These are phyloP conservation scores for Limanda limanda DNA, from an alignment of 2,113 vertebrate species.

Conservation along the genomic window DNA sequence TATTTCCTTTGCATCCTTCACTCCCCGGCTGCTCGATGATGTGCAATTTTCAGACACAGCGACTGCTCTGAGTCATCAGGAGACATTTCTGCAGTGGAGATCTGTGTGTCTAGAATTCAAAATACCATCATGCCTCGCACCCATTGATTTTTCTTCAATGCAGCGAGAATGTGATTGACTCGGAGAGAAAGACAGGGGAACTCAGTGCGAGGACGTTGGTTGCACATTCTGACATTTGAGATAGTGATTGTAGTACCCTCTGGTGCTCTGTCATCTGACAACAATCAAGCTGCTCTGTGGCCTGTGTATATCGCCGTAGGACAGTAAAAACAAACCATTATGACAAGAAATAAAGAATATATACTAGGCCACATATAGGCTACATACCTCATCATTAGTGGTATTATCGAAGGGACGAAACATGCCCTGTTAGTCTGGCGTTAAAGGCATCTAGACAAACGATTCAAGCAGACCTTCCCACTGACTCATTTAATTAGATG, in stretches of 20 bases:
- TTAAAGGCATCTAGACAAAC: constrained; percentile 50
- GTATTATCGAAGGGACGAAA: constrained; percentile 35
- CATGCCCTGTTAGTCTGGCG: constrained; percentile 41
- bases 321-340: constrained; percentile 29
- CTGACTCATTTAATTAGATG: constrained; percentile 77
- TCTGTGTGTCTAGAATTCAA: constrained; percentile 66
- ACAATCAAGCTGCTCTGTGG: constrained; percentile 28
- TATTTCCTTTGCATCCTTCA: constrained; percentile 60
- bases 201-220: constrained; percentile 34
- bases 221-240: constrained; percentile 57
- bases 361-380: constrained; percentile 8
- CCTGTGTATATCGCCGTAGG: constrained; percentile 7
- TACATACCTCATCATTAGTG: constrained; percentile 39
- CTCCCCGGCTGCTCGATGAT: constrained; percentile 57
- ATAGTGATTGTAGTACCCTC: constrained; percentile 27
- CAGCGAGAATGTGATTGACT: constrained; percentile 63
- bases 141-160: constrained; percentile 71
- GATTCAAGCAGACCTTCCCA: constrained; percentile 56
- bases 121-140: constrained; percentile 53
- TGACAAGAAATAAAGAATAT: constrained; percentile 6
- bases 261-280: constrained; percentile 36
- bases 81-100: constrained; percentile 65
- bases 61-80: constrained; percentile 65
- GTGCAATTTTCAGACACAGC: constrained; percentile 64
- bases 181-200: constrained; percentile 51